phyloP scores from a whole-genome alignment of 2,113 vertebrate genomes.

The Panthera leo region DNA sequence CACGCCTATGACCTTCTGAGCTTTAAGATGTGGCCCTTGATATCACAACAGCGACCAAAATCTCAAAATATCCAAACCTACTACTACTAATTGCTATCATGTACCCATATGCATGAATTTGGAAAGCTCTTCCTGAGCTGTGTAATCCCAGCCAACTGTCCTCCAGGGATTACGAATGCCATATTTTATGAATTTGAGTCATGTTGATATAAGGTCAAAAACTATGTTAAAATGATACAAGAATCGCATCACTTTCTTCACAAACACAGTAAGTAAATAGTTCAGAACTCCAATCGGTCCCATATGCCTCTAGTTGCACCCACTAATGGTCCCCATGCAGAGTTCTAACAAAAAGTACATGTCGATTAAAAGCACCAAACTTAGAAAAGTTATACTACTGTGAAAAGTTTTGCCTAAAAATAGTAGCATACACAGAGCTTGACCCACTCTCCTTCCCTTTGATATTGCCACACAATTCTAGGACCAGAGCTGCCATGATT shows the following conservation, averaged over 20 bases:
- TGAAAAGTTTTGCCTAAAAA: slow-evolving; percentile 56
- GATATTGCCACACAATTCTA: neutral
- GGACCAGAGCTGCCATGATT: neutral
- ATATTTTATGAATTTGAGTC: neutral
- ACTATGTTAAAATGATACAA: neutral
- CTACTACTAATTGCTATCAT: neutral
- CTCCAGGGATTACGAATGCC: neutral
- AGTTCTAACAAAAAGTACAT: neutral
- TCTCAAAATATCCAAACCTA: neutral
- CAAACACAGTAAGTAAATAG: neutral
- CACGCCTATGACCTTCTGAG: neutral
- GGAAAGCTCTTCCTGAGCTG: neutral
- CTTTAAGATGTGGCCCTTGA: neutral
- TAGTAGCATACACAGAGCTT: neutral
- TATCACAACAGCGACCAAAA: neutral
- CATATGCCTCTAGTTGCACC: neutral
- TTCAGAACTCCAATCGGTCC: neutral
- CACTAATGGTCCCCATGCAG: neutral
- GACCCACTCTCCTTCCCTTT: neutral
- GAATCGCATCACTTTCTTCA: neutral
- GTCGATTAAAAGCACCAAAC: slow-evolving; percentile 25
- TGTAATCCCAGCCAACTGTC: neutral
- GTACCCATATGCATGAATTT: neutral
- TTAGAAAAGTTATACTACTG: slow-evolving; percentile 17
- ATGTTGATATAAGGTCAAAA: neutral